Evolutionary conservation across 2,797 vertebrate species (phyloP).

Genomic region (Caiman crocodilus): DNA sequence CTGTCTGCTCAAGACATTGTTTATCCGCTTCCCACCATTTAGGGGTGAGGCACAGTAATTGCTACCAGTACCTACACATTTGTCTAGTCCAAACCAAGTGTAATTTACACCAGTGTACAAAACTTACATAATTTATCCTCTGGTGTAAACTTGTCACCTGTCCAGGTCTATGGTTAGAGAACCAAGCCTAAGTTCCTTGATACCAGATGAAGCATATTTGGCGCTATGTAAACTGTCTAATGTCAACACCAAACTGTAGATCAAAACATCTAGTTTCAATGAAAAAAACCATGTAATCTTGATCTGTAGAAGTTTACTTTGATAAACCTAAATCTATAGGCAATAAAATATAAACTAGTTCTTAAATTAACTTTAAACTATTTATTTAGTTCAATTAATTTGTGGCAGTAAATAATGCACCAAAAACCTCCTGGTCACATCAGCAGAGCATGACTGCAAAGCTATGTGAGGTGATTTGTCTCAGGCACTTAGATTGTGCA

Average conservation of each 20-base stretch:
- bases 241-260: background rate
- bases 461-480: background rate
- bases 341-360: rapidly evolving
- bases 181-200: background rate
- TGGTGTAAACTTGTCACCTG: too few species aligned
- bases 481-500: background rate
- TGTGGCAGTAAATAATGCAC: rapidly evolving
- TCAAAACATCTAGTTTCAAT: rapidly evolving
- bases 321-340: constrained; percentile 26
- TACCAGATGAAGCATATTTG: background rate
- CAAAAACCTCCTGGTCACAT: background rate
- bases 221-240: background rate
- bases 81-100: too few species aligned
- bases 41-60: too few species aligned
- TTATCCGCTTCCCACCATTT: too few species aligned
- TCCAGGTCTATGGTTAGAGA: background rate
- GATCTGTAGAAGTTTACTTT: background rate
- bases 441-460: rapidly evolving
- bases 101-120: too few species aligned
- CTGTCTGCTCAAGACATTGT: too few species aligned
- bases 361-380: background rate
- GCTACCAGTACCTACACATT: too few species aligned
- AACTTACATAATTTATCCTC: too few species aligned
- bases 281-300: rapidly evolving
- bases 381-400: rapidly evolving